phyloP scores from a whole-genome alignment of 2,888 invertebrate genomes.

The Rotaria socialis region DNA sequence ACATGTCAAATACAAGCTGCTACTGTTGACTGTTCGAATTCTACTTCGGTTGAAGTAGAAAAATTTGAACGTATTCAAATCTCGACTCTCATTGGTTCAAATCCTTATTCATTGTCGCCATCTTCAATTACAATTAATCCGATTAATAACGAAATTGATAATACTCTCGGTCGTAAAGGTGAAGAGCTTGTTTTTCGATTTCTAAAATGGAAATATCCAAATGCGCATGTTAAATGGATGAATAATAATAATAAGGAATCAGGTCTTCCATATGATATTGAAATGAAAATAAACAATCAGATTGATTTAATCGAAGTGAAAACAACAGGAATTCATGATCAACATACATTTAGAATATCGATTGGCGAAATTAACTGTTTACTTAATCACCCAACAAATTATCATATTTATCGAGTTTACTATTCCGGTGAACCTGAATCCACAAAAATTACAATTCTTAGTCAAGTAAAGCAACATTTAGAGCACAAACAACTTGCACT shows the following conservation, averaged over 20 bases:
- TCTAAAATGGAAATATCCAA: neutral
- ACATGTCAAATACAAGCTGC: neutral
- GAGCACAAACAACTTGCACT: neutral
- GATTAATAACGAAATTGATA: neutral
- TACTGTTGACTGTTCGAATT: neutral
- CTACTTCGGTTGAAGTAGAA: neutral
- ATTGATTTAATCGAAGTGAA: neutral
- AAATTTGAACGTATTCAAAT: neutral
- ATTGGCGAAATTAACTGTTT: neutral
- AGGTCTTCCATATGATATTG: neutral
- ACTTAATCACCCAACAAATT: neutral
- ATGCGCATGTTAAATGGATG: neutral
- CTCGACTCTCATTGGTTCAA: neutral
- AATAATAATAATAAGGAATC: neutral
- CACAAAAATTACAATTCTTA: neutral
- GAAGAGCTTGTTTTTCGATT: neutral
- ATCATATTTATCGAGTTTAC: conserved; percentile 21
- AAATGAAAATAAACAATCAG: neutral
- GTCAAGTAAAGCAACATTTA: neutral
- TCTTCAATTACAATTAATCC: neutral
- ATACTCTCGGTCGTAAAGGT: neutral
- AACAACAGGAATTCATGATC: neutral
- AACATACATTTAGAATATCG: neutral
- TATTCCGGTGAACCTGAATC: neutral
- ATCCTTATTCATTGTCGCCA: neutral